Base-by-base conservation (phyloP, 2,888 invertebrate genomes). In the Eupithecia subfuscata region DNA sequence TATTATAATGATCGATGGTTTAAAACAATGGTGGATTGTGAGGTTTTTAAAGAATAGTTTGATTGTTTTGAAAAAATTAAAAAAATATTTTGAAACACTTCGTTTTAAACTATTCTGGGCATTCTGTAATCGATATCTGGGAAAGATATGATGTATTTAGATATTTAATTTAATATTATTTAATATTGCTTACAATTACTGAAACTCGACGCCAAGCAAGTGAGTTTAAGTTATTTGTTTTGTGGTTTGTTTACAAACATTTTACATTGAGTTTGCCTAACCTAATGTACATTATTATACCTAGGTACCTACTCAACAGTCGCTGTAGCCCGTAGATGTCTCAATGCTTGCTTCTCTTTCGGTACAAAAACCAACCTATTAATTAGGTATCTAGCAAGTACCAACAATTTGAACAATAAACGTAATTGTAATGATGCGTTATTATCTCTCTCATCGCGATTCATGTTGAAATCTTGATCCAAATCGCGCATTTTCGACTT, bases 1-100 rank as follows among this genome's bases (percentile, higher is more conserved):
- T n/a, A 37, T 64, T 69, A 37, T 69, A 71, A 77, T 74, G 67
- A 52, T 70, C 65, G 65, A 74, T 69, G 73, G 73, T 69, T 30
- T 60, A 0, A 25, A 22, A 68, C 22, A 22, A 67, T 25, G 16
- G 9, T 8, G 18, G 34, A 30, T 18, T 64, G 8, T 64, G 25
- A 60, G 22, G 25, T 25, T 14, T 60, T 34, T 63, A 40, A 40
- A 40, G 40, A 40, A 40, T 40, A 9, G 9, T 9, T 40, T 40
- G 11, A 40, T 40, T 40, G 8, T 40, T 40, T 40, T 40, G 9
- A 40, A 40, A 40, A 7, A 37, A 5, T 8, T 37, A n/a, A 8
- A 8, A 37, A 40, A 40, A 8, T 0, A 40, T 9, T 40, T 40
- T 2, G 40, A 40, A 40, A 1, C 14, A 0, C 14, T 43, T 2